These are phyloP conservation scores for Thelaira solivaga DNA, from an alignment of 2,888 invertebrate genomes.

Conservation along the genomic window DNA sequence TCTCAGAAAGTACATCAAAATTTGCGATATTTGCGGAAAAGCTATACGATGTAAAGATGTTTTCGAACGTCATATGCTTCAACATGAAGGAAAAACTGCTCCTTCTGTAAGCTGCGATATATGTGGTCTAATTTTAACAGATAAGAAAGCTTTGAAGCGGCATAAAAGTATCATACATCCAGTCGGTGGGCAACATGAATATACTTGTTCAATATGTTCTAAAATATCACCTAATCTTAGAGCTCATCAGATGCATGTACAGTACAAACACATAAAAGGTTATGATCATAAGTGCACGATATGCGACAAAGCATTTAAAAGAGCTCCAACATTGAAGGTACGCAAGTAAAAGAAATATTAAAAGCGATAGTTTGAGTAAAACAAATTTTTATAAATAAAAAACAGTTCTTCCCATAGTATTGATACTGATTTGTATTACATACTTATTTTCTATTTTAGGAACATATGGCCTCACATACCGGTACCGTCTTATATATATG, in stretches of 20 bases:
- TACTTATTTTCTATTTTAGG: constrained; percentile 66
- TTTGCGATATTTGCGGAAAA: constrained; percentile 75
- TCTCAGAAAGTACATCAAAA: constrained; percentile 71
- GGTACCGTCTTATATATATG: constrained; percentile 72
- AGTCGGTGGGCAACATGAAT: constrained; percentile 68
- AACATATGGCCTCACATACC: constrained; percentile 74
- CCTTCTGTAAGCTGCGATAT: constrained; percentile 70
- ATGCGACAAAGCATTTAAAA: constrained; percentile 75
- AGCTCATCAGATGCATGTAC: constrained; percentile 72
- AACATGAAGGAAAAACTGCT: constrained; percentile 70
- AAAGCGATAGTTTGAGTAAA: no score
- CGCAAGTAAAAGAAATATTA: constrained; percentile 16
- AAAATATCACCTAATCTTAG: constrained; percentile 72
- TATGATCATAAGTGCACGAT: constrained; percentile 72
- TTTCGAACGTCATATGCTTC: constrained; percentile 71
- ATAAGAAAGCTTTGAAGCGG: constrained; percentile 71
- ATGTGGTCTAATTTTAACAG: constrained; percentile 70
- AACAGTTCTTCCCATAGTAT: not conserved
- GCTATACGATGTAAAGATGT: constrained; percentile 71
- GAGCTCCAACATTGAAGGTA: constrained; percentile 72
- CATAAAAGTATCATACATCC: constrained; percentile 74
- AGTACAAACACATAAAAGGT: constrained; percentile 71
- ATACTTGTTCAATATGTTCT: constrained; percentile 70
- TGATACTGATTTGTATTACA: not conserved
- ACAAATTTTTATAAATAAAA: not conserved